Conservation (phyloP, 1,140 invertebrate genomes). For the Stegodyphus dumicola region DNA sequence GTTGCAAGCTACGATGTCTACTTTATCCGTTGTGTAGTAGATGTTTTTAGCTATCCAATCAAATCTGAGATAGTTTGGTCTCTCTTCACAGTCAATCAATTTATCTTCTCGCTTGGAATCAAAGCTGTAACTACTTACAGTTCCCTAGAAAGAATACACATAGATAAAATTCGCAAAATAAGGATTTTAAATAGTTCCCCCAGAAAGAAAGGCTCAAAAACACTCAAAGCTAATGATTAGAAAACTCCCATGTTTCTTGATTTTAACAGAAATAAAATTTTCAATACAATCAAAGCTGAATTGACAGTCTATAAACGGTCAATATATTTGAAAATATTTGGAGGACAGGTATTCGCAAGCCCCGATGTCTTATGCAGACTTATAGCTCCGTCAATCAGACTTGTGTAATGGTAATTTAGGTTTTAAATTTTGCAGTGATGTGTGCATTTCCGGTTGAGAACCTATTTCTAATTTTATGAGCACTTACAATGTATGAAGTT, state of each 20-base stretch:
- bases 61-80: conserved; percentile 54
- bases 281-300: neutral
- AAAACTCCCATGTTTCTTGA: neutral
- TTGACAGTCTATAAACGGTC: no score
- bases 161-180: neutral
- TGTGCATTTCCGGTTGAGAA: no score
- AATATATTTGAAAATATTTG: no score
- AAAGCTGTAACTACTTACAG: neutral
- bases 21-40: conserved; percentile 79
- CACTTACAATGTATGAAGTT: no score
- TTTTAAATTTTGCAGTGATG: no score
- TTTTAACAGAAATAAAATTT: neutral
- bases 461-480: no score
- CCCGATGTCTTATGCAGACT: no score
- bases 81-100: neutral
- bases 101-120: no score
- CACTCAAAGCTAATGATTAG: neutral
- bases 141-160: neutral
- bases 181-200: neutral
- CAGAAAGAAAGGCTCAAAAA: neutral
- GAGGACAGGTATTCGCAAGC: no score
- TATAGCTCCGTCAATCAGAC: no score
- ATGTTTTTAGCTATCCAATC: conserved; percentile 85
- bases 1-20: conserved; percentile 80
- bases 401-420: no score